Conservation (phyloP, 2,113 vertebrate genomes). For the Pithys albifrons region DNA sequence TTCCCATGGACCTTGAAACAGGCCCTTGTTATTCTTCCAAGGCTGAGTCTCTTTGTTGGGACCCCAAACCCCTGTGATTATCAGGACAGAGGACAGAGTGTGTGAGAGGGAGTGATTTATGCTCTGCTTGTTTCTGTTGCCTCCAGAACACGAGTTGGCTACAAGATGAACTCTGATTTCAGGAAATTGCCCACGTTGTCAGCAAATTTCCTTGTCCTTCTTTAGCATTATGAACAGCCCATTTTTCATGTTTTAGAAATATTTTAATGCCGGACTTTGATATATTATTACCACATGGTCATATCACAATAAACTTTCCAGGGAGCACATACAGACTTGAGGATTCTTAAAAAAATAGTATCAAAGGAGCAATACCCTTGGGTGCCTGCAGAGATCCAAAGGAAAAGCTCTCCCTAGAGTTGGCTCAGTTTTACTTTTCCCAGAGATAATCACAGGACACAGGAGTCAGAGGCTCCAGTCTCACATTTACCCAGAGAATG, state of each 20-base stretch:
- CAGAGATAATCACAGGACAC: conserved; percentile 59
- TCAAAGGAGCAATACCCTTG: conserved; percentile 47
- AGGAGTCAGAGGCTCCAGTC: conserved; percentile 40
- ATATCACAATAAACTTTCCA: conserved; percentile 63
- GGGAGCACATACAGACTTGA: neutral
- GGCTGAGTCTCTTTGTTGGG: neutral
- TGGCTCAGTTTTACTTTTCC: conserved; percentile 71
- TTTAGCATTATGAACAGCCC: conserved; percentile 27
- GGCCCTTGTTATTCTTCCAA: neutral
- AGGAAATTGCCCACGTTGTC: conserved; percentile 63
- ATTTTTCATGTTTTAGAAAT: conserved; percentile 57
- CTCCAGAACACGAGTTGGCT: neutral
- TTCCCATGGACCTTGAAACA: neutral
- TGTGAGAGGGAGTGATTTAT: conserved; percentile 57
- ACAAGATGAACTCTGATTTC: conserved; percentile 58
- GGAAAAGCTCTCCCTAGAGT: conserved; percentile 63
- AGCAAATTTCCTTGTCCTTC: conserved; percentile 55
- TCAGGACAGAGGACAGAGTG: neutral
- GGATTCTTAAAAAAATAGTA: conserved; percentile 63
- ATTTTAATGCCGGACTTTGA: conserved; percentile 68
- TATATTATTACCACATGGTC: conserved; percentile 65
- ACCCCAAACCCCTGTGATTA: neutral
- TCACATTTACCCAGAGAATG: conserved; percentile 50
- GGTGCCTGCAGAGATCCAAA: conserved; percentile 65
- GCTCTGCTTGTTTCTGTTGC: conserved; percentile 57